Evolutionary conservation across 2,113 vertebrate species (phyloP), one percentile per base, ranked within the genome.

Genomic region (Oreochromis tanganicae): DNA sequence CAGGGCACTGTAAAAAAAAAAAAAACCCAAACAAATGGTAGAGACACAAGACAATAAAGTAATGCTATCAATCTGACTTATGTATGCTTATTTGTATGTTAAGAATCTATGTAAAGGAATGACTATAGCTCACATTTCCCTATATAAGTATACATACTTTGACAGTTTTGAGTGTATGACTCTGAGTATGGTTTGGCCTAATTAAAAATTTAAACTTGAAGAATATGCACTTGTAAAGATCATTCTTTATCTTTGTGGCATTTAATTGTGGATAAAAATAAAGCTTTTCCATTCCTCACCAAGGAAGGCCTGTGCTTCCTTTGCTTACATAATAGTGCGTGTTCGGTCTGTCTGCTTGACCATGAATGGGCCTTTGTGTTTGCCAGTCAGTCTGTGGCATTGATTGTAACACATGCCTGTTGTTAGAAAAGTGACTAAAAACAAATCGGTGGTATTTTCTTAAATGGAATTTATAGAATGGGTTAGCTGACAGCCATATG

Each of bases 341-440:
- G 85, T 84, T 68, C 27, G 81, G 86, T 63, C 82, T 66, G 86
- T 82, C 54, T 86, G 83, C 80, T 84, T 89, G 89, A 92, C 88
- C 86, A 86, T 94, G 86, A 94, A 94, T 91, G 90, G 82, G 66
- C 85, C 89, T 94, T 91, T 94, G 88, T 94, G 78, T 84, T 83
- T 38, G 32, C 24, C 85, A 85, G 84, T 89, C 52, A 82, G 82
- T 79, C 84, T 84, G 85, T 73, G 80, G 82, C 84, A 90, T 71
- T 80, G 75, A 92, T 90, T 91, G 43, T 84, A 90, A 82, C 87
- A 55, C 80, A 85, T 21, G 88, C 63, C 82, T 80, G 57, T 1
- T 19, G 82, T 86, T 86, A 52, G 19, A 90, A 68, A 81, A 66
- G 38, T 16, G 38, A 61, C 82, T 78, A 16, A 63, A 88, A 90